Base-by-base conservation (phyloP, 1,140 invertebrate genomes). In the Medauroidea extradentata region DNA sequence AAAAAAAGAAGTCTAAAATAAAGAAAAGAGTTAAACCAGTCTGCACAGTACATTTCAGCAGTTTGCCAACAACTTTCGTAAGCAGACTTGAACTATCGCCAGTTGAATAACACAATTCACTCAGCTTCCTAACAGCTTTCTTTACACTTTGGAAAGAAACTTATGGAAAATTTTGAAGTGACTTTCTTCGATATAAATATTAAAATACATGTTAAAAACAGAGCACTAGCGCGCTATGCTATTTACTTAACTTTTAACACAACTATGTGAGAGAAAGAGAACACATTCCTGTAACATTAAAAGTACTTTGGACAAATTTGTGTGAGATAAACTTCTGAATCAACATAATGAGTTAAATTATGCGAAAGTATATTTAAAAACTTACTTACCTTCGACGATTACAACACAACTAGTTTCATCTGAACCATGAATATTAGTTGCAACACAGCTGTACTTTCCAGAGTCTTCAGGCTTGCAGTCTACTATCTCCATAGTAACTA, bases 381-480 rank as follows among this genome's bases (percentile, higher is more conserved):
- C 42, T 38, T n/a, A 63, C 70, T 73, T 80, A 90, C 94, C 94
- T 89, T 99, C 96, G 68, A 99, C 95, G 68, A 96, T 95, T 25
- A 99, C 91, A 59, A 95, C 90, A 75, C 94, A 98, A 44, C 84
- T 88, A 1, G 96, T 98, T 80, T 98, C 94, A 69, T 96, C 94
- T 19, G 85, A 86, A 65, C 98, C 98, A 62, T 97, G 88, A 18
- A 82, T 80, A 75, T 99, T 99, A 38, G 85, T 89, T 5, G 97
- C 97, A 5, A 91, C 83, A 73, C 96, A 99, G 19, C 83, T 86
- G 75, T 99, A 99, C 73, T 93, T 95, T 59, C 96, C 98, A 60
- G 94, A 94, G 77, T 99, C 98, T 64, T 89, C 88, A 0, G 94
- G 87, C 70, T 89, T 87, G 73, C 94, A 96, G 74, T 94, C 93